phyloP scores from a whole-genome alignment of 1,140 invertebrate genomes.

The Helicoverpa zea region DNA sequence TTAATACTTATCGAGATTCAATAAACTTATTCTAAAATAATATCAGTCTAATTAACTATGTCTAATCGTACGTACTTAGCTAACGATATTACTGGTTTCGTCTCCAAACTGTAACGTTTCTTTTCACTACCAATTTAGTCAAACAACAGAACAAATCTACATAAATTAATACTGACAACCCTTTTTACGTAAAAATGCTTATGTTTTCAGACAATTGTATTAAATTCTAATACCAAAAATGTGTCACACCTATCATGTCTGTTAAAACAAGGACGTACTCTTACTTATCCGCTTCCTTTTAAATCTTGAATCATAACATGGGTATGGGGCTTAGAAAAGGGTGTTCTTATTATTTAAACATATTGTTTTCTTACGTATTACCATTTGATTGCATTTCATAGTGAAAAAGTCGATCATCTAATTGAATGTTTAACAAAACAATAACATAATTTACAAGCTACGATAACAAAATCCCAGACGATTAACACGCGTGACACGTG shows the following conservation, averaged over 20 bases:
- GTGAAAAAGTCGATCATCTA: background rate
- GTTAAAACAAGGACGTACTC: background rate
- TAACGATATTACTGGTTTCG: slow-evolving; percentile 30
- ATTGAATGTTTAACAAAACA: slow-evolving; percentile 26
- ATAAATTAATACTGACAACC: slow-evolving; percentile 40
- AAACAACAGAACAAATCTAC: slow-evolving; percentile 25
- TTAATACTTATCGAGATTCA: slow-evolving; percentile 57
- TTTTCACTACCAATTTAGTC: background rate
- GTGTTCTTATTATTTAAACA: background rate
- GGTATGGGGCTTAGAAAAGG: background rate
- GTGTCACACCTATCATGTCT: background rate
- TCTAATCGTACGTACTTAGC: slow-evolving; percentile 23
- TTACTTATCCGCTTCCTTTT: background rate
- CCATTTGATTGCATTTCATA: background rate
- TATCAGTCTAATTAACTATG: slow-evolving; percentile 60
- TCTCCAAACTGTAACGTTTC: background rate
- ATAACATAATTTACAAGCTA: slow-evolving; percentile 21
- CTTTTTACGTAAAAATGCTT: slow-evolving; percentile 13
- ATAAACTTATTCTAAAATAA: slow-evolving; percentile 50
- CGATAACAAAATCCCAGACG: slow-evolving; percentile 42
- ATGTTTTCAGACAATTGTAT: slow-evolving; percentile 4
- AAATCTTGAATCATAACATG: slow-evolving; percentile 14
- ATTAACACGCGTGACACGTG: slow-evolving; percentile 47
- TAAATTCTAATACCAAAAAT: background rate
- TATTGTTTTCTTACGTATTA: background rate